A percentile compares a stretch with the other conserved stretches of the same genome.
phyloP scores from a whole-genome alignment of 1,140 invertebrate genomes.

The Arion vulgaris region DNA sequence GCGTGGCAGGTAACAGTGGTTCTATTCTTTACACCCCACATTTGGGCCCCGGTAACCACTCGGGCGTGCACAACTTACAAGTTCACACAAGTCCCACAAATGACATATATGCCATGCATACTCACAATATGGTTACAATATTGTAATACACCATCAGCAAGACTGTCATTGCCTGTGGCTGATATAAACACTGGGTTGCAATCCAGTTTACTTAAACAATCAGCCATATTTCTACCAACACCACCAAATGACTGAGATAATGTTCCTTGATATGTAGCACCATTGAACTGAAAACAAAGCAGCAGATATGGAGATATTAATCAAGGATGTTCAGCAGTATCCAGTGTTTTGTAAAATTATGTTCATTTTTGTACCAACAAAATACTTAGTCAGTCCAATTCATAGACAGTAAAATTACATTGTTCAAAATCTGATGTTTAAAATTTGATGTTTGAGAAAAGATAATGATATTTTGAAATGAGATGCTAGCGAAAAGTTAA shows the following conservation, averaged over 20 bases:
- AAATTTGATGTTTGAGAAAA: too few species aligned
- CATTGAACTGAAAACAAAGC: conserved; percentile 64
- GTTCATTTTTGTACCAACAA: neutral
- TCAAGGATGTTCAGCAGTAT: neutral
- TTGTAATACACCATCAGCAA: conserved; percentile 70
- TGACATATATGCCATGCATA: too few species aligned
- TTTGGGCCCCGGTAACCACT: too few species aligned
- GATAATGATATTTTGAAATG: too few species aligned
- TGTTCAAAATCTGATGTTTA: too few species aligned
- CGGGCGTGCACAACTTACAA: too few species aligned
- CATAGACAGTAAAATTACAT: too few species aligned
- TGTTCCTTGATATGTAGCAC: conserved; percentile 65
- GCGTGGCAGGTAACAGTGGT: too few species aligned
- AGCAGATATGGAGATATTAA: neutral
- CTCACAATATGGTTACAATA: conserved; percentile 72
- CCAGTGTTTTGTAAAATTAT: neutral
- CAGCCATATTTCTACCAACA: conserved; percentile 92
- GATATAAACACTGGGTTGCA: conserved; percentile 81
- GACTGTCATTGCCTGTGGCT: conserved; percentile 83
- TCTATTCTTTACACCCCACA: too few species aligned
- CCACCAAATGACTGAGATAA: conserved; percentile 79
- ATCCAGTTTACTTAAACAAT: conserved; percentile 84
- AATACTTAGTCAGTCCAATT: too few species aligned
- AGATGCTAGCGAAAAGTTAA: too few species aligned
- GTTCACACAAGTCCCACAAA: too few species aligned